Conservation (phyloP, 1,140 invertebrate species). For the Hesperophylax magnus region DNA sequence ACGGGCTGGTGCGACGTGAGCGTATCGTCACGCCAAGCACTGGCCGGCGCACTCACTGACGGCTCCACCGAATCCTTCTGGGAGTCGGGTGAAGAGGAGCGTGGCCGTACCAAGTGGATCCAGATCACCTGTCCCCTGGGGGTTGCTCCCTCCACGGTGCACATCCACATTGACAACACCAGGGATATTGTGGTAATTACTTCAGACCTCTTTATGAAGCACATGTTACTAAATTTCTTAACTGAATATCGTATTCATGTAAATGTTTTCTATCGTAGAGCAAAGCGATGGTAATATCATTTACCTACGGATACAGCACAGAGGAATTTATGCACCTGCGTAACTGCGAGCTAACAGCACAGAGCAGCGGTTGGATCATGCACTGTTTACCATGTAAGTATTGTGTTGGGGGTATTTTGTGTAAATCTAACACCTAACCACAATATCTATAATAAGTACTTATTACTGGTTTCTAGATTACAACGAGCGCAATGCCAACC, state of each 20-base stretch:
- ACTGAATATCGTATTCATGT: no score
- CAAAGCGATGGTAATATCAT: constrained; percentile 87
- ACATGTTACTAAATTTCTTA: background rate
- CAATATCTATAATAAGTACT: background rate
- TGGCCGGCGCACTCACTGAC: constrained; percentile 93
- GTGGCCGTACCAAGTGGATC: constrained; percentile 88
- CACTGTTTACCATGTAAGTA: constrained; percentile 81
- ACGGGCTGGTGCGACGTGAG: constrained; percentile 85
- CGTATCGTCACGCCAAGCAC: constrained; percentile 92
- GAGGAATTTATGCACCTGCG: constrained; percentile 87
- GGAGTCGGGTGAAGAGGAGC: constrained; percentile 98
- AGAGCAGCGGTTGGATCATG: constrained; percentile 87
- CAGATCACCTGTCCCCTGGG: constrained; percentile 65
- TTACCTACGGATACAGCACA: constrained; percentile 83
- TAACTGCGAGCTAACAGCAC: constrained; percentile 86
- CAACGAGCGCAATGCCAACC: constrained; percentile 3
- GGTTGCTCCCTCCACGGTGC: constrained; percentile 78
- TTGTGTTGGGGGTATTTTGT: no score
- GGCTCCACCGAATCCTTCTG: constrained; percentile 98
- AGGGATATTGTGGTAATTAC: constrained; percentile 86
- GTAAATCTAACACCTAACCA: background rate
- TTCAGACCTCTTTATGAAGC: background rate
- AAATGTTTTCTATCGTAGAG: constrained; percentile 75
- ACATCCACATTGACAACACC: constrained; percentile 94
- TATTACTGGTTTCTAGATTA: background rate